Base-by-base conservation (phyloP, 2,113 vertebrate species). In the Forbesichthys papilliferus region DNA sequence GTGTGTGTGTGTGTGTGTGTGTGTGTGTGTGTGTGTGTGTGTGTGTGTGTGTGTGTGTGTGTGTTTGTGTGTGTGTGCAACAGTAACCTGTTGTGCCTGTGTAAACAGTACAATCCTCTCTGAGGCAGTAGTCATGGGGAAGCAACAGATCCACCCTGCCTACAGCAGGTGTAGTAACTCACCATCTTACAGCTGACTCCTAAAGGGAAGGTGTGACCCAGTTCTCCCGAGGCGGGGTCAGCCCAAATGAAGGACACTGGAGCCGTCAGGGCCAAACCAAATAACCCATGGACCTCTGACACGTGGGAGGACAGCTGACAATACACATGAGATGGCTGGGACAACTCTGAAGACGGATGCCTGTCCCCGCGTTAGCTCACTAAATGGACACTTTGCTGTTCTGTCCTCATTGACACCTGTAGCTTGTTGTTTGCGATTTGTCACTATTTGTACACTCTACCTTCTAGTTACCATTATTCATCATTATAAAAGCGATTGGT, bases 91-190 rank as follows among this genome's bases (percentile, higher is more conserved):
- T 79, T 87, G 79, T 87, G 76, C 57, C 68, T 69, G 79, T 86
- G 80, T 89, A 87, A 88, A 86, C 83, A 92, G 75, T 70, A 57
- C 84, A 73, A 89, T 90, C 75, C 76, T 84, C 82, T 81, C 46
- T 70, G 67, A 80, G 71, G 71, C 78, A 49, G 79, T 79, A 86
- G 85, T 90, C 75, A 82, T 77, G 82, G 75, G 75, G 68, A 72
- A 60, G 71, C 20, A 0, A 9, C 55, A 5, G 74, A 80, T 81
- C 86, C 81, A 77, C 82, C 75, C 79, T 75, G 79, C 73, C 68
- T 71, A 84, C 83, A 68, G 85, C 92, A 92, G 90, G 88, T 92
- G 91, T 76, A 85, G 91, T 76, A 85, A 80, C 60, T 81, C 75
- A 64, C 64, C 78, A 67, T 83, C 74, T 82, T 82, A 90, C 81